Evolutionary conservation across 2,113 vertebrate genomes (phyloP).

Genomic region (Motacilla alba): DNA sequence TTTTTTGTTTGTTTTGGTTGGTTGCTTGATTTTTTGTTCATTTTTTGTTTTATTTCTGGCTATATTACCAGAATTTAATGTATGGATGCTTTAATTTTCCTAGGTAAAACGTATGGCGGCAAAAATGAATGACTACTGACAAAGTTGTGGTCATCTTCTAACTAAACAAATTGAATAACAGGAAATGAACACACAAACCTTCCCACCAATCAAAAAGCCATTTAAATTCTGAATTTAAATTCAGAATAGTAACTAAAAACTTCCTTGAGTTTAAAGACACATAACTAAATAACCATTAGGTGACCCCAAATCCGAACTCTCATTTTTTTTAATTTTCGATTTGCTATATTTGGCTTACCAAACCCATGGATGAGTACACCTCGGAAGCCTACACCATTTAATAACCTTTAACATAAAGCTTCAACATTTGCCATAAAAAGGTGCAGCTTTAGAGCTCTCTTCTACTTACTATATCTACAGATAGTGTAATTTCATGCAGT

Average conservation of each 20-base stretch:
- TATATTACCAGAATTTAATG: neutral
- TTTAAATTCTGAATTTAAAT: neutral
- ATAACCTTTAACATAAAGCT: neutral
- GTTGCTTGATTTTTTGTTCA: neutral
- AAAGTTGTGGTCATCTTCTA: neutral
- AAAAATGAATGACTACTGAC: neutral
- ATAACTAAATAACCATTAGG: neutral
- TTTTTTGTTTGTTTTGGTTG: neutral
- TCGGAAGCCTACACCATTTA: neutral
- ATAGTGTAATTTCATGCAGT: neutral
- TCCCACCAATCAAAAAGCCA: neutral
- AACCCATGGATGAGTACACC: neutral
- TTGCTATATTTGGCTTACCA: neutral
- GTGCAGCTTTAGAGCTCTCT: neutral
- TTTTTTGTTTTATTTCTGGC: neutral
- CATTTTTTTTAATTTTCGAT: neutral
- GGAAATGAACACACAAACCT: neutral
- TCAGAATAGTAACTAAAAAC: neutral
- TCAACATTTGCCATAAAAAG: neutral
- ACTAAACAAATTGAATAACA: neutral
- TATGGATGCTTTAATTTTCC: neutral
- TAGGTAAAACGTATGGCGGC: neutral
- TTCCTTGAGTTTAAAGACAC: neutral
- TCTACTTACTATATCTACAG: neutral
- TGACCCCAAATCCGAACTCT: neutral